Evolutionary conservation across 35 echinoderm and acorn worm species (phyloP).

Genomic region (Diadema setosum): DNA sequence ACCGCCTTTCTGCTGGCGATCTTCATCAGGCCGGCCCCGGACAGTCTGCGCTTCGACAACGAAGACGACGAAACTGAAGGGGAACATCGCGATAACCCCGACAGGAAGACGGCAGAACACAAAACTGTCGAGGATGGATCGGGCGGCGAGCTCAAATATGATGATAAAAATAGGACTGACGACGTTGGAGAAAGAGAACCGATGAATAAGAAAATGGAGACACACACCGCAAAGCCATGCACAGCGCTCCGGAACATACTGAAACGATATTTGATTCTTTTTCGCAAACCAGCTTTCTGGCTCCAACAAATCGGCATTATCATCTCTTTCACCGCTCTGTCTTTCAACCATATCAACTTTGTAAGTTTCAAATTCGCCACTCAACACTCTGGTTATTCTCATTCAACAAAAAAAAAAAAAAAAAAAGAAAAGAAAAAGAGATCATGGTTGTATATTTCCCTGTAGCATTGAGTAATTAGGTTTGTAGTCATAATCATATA

Average conservation of each 20-base stretch:
- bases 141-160: neutral
- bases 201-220: neutral
- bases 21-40: neutral
- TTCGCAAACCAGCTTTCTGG: neutral
- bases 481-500: too few species aligned
- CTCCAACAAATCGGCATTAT: neutral
- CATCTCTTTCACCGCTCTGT: neutral
- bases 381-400: too few species aligned
- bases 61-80: neutral
- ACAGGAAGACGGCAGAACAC: neutral
- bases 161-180: neutral
- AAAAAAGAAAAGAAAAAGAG: too few species aligned
- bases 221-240: neutral
- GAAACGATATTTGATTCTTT: neutral
- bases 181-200: neutral
- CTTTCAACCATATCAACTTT: constrained; percentile 10
- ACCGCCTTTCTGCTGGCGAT: neutral
- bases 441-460: too few species aligned
- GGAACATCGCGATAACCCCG: neutral
- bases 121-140: neutral
- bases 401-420: too few species aligned
- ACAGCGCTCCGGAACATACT: too few species aligned
- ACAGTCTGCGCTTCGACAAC: neutral
- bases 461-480: too few species aligned
- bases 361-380: too few species aligned